These are phyloP conservation scores for Orthonevra nobilis DNA, from an alignment of 2,888 invertebrate genomes.

Conservation along the genomic window DNA sequence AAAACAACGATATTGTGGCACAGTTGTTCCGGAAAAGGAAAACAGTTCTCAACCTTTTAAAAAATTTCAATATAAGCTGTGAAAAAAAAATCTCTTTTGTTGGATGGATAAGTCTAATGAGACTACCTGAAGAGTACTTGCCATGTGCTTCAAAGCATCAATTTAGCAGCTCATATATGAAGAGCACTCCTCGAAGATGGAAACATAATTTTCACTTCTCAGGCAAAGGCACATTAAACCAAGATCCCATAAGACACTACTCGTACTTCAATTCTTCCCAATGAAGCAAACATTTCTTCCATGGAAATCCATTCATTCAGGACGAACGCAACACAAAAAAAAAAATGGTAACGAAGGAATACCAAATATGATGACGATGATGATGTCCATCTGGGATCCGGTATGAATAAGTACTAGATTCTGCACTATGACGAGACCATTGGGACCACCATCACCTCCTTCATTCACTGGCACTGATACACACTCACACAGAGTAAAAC, in stretches of 20 bases:
- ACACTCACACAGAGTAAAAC: too few species aligned
- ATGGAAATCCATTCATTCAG: constrained; percentile 4
- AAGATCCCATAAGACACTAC: not conserved
- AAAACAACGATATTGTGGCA: too few species aligned
- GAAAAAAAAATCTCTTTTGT: too few species aligned
- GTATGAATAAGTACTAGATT: constrained; percentile 48
- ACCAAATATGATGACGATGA: constrained; percentile 40
- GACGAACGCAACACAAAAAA: not conserved
- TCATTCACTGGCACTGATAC: not conserved
- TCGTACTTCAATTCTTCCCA: constrained; percentile 1
- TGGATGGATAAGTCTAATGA: too few species aligned
- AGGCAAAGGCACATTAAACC: not conserved
- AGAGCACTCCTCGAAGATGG: too few species aligned
- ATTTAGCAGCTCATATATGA: too few species aligned
- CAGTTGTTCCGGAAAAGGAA: too few species aligned
- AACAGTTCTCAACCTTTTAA: too few species aligned
- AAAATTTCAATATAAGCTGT: too few species aligned
- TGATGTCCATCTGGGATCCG: constrained; percentile 35
- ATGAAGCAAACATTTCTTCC: not conserved
- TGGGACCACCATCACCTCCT: constrained; percentile 25
- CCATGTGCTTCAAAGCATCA: too few species aligned
- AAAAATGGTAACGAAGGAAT: not conserved
- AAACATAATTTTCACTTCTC: too few species aligned
- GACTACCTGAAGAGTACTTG: too few species aligned
- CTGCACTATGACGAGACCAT: constrained; percentile 47